Conservation (phyloP, 2,797 vertebrate genomes). For the Tapera naevia region DNA sequence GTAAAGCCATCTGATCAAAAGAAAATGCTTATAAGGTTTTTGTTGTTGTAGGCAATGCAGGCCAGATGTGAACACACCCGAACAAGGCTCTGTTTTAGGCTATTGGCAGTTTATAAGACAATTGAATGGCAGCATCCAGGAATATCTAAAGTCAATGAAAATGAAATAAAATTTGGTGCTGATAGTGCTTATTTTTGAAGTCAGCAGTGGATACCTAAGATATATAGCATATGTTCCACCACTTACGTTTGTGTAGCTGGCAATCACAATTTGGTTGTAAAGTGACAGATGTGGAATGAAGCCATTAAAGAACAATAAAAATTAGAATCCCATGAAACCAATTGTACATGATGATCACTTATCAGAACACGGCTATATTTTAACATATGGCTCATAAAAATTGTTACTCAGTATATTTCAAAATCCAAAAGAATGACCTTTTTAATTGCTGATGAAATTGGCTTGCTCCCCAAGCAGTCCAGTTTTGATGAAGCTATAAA, state of each 20-base stretch:
- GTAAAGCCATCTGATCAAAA: neutral
- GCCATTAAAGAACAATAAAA: slow-evolving; percentile 20
- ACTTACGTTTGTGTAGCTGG: neutral
- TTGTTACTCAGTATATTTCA: slow-evolving; percentile 7
- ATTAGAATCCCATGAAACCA: neutral
- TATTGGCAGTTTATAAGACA: neutral
- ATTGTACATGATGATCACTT: slow-evolving; percentile 21
- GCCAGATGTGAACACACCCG: neutral
- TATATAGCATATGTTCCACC: neutral
- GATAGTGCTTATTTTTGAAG: neutral
- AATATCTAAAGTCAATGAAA: neutral
- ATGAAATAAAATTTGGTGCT: neutral
- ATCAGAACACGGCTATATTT: slow-evolving; percentile 2
- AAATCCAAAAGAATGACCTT: slow-evolving; percentile 44
- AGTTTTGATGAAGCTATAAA: slow-evolving; percentile 17
- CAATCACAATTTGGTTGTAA: neutral
- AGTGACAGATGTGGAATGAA: neutral
- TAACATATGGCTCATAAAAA: slow-evolving; percentile 50
- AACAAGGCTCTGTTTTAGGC: neutral
- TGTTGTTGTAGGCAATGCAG: neutral
- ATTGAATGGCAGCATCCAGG: neutral
- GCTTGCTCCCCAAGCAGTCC: slow-evolving; percentile 49
- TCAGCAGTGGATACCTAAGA: neutral
- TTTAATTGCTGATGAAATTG: slow-evolving; percentile 52
- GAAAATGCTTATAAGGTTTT: neutral